Percentiles rank a stretch among this genome's conserved stretches.
These are phyloP conservation scores for Byasa hedistus DNA, from an alignment of 2,888 invertebrate genomes.

Conservation along the genomic window DNA sequence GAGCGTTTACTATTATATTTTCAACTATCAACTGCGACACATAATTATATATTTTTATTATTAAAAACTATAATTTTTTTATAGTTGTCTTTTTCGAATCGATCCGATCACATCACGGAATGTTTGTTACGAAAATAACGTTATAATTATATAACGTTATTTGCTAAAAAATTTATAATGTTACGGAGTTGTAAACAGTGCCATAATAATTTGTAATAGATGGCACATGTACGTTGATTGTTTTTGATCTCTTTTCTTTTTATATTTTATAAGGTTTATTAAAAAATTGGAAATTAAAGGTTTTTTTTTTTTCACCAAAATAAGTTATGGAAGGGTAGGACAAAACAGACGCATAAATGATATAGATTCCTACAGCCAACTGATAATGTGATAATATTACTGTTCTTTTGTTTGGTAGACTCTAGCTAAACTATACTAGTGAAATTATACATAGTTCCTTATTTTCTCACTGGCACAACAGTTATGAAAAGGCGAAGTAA, in stretches of 20 bases:
- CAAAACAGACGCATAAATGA: not conserved
- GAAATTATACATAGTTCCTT: not conserved
- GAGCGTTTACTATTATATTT: too few species aligned
- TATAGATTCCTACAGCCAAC: too few species aligned
- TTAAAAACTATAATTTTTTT: not conserved
- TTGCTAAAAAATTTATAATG: not conserved
- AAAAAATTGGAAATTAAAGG: conserved; percentile 10
- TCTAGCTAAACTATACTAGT: too few species aligned
- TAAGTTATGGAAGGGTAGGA: too few species aligned
- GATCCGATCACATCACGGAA: not conserved
- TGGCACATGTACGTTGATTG: not conserved
- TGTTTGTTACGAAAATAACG: too few species aligned
- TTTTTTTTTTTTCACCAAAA: conserved; percentile 5
- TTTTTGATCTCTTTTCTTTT: conserved; percentile 28
- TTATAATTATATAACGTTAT: not conserved
- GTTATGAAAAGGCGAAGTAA: not conserved
- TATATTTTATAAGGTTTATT: conserved; percentile 31
- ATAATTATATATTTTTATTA: not conserved
- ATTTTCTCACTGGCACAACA: not conserved
- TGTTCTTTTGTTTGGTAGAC: too few species aligned
- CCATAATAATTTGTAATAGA: conserved; percentile 4
- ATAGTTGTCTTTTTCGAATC: not conserved
- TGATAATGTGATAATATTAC: too few species aligned
- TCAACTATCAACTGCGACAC: too few species aligned
- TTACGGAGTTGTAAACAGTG: conserved; percentile 3